These are phyloP conservation scores for Listrodromus nycthemerus DNA, from an alignment of 2,888 invertebrate genomes.

Conservation along the genomic window DNA sequence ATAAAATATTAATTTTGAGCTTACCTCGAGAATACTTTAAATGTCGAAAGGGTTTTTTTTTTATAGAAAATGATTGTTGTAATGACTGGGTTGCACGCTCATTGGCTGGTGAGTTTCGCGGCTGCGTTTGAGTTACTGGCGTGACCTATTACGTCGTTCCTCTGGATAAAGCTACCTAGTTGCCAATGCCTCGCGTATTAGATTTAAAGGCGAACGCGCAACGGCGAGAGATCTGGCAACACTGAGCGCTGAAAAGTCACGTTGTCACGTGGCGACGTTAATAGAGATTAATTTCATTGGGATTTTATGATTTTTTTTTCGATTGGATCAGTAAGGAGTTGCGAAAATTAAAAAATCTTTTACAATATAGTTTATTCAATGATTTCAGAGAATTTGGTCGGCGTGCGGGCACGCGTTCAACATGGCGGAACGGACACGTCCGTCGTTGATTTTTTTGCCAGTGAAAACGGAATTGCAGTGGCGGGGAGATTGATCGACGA, in stretches of 20 bases:
- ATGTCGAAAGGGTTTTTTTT: not conserved
- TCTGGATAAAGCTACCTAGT: slow-evolving; percentile 21
- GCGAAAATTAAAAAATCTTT: slow-evolving; percentile 24
- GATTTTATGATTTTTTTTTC: not conserved
- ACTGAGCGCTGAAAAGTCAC: slow-evolving; percentile 9
- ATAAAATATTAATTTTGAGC: slow-evolving; percentile 3
- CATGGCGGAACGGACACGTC: slow-evolving; percentile 53
- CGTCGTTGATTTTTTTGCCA: slow-evolving; percentile 56
- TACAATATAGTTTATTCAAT: slow-evolving; percentile 5
- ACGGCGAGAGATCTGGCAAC: slow-evolving; percentile 30
- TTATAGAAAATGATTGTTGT: slow-evolving; percentile 15
- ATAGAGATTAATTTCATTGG: not conserved
- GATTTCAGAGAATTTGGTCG: not conserved
- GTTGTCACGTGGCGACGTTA: slow-evolving; percentile 32
- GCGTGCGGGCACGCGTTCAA: slow-evolving; percentile 33
- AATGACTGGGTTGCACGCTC: slow-evolving; percentile 10
- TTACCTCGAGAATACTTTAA: not conserved
- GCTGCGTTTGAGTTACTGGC: slow-evolving; percentile 32
- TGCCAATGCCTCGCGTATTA: slow-evolving; percentile 16
- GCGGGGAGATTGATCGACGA: slow-evolving; percentile 6
- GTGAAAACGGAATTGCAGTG: slow-evolving; percentile 26
- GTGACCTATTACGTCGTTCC: slow-evolving; percentile 47
- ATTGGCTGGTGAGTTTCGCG: slow-evolving; percentile 35
- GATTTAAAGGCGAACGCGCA: slow-evolving; percentile 36
- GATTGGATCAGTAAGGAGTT: not conserved